phyloP scores from a whole-genome alignment of 2,113 vertebrate genomes.

The Psettodes erumei region DNA sequence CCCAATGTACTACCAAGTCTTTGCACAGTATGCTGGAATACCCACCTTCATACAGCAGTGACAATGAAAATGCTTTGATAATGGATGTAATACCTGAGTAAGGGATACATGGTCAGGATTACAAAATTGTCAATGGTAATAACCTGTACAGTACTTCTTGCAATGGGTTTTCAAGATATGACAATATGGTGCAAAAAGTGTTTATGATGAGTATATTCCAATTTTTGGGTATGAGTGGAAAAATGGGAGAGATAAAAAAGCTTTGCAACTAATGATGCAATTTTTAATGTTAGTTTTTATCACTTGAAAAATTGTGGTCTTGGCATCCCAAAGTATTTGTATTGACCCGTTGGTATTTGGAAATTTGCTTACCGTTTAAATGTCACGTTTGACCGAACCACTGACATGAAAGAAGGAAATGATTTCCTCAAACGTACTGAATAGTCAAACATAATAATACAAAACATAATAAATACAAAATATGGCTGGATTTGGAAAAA shows the following conservation, averaged over 20 bases:
- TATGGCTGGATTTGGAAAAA: constrained; percentile 26
- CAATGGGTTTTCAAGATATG: not conserved
- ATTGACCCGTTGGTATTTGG: not conserved
- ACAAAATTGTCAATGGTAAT: not conserved
- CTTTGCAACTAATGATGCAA: not conserved
- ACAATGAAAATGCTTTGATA: not conserved
- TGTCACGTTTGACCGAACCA: constrained; percentile 2
- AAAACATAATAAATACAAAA: too few relatives aligned
- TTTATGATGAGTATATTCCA: not conserved
- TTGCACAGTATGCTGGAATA: not conserved
- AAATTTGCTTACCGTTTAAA: not conserved
- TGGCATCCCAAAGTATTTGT: too few relatives aligned
- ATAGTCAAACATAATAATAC: too few relatives aligned
- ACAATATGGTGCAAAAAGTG: not conserved
- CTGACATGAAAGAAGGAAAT: constrained; percentile 22
- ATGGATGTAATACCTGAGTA: not conserved
- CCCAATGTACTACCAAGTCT: not conserved
- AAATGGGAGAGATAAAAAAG: not conserved
- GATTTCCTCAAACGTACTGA: constrained; percentile 31
- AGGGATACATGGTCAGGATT: not conserved
- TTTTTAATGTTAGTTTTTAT: not conserved
- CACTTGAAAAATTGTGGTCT: too few relatives aligned
- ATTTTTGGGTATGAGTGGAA: not conserved
- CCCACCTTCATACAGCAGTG: not conserved
- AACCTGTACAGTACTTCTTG: not conserved